These are phyloP conservation scores for Natrix natrix DNA, from an alignment of 2,797 vertebrate species.

Conservation along the genomic window DNA sequence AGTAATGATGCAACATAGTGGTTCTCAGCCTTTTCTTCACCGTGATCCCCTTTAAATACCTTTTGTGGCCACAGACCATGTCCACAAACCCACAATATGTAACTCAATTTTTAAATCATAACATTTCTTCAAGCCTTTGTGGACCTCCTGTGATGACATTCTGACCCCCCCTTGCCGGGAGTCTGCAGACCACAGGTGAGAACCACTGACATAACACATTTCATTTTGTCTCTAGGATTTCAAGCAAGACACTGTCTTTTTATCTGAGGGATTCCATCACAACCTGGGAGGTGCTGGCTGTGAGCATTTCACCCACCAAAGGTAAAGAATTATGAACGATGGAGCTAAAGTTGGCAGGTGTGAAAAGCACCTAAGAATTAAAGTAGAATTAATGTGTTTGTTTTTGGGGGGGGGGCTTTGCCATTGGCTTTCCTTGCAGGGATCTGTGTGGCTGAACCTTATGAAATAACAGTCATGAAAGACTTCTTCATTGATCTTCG, in stretches of 20 bases:
- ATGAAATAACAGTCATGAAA: constrained; percentile 79
- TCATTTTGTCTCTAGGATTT: constrained; percentile 54
- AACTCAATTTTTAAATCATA: too few species aligned
- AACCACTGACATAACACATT: neutral
- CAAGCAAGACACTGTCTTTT: constrained; percentile 42
- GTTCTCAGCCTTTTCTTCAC: neutral
- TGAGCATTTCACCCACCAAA: constrained; percentile 77
- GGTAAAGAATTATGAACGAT: constrained; percentile 40
- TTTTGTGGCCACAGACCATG: too few species aligned
- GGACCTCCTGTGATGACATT: too few species aligned
- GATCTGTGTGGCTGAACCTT: constrained; percentile 83
- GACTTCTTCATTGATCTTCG: constrained; percentile 86
- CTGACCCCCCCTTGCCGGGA: too few species aligned
- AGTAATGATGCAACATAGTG: neutral
- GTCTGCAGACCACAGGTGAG: neutral
- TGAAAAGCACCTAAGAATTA: neutral
- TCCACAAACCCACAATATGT: too few species aligned
- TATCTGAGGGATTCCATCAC: constrained; percentile 86
- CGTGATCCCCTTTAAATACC: too few species aligned
- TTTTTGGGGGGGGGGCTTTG: neutral
- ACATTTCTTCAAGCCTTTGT: too few species aligned
- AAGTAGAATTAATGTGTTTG: neutral
- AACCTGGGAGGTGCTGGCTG: constrained; percentile 85
- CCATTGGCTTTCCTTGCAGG: constrained; percentile 63
- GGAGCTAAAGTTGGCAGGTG: neutral